Percentiles rank a stretch among this genome's conserved stretches.
phyloP scores from a whole-genome alignment of 2,797 vertebrate genomes.

The Xenopus petersii region DNA sequence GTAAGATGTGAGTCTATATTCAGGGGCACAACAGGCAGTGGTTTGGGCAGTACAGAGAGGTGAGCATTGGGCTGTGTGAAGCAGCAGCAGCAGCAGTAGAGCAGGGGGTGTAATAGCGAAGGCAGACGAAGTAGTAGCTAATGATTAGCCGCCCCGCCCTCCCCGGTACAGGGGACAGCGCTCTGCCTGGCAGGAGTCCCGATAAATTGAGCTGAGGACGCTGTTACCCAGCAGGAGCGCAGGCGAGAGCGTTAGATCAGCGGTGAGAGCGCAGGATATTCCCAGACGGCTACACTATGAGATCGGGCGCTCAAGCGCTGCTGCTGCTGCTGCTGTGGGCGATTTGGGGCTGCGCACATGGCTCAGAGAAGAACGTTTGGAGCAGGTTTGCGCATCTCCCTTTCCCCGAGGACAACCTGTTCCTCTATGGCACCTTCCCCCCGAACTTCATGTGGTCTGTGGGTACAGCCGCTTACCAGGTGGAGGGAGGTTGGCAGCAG shows the following conservation, averaged over 20 bases:
- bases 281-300: neutral
- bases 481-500: constrained; percentile 87
- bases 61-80: no score
- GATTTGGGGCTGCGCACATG: constrained; percentile 31
- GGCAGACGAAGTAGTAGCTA: constrained; percentile 55
- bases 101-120: constrained; percentile 11
- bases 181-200: constrained; percentile 35
- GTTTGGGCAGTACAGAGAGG: no score
- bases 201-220: constrained; percentile 48
- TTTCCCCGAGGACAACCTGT: constrained; percentile 79
- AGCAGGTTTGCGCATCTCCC: constrained; percentile 74
- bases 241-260: no score
- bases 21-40: no score
- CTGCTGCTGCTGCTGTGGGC: neutral
- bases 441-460: constrained; percentile 85
- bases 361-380: constrained; percentile 73
- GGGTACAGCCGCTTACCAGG: constrained; percentile 91
- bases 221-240: no score
- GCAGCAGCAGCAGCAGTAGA: no score
- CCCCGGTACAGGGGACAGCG: constrained; percentile 26
- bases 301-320: neutral
- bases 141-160: constrained; percentile 62
- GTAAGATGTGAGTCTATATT: no score
- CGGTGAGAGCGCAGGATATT: no score
- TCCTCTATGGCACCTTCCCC: constrained; percentile 88